Evolutionary conservation across 2,113 vertebrate species (phyloP).

Genomic region (Papio anubis): DNA sequence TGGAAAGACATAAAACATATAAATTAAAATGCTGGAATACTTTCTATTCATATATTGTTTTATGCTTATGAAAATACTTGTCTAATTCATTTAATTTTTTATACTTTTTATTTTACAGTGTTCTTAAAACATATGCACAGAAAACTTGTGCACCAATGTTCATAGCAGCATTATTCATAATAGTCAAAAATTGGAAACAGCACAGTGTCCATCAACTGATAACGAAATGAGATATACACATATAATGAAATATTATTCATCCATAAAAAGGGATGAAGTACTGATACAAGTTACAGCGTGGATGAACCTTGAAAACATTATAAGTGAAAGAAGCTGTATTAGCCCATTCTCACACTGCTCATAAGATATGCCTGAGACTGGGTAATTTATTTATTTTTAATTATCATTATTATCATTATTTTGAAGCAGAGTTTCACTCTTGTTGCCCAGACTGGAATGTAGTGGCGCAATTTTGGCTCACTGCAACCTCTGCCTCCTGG

Average conservation of each 20-base stretch:
- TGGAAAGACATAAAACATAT: not conserved
- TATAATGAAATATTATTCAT: not conserved
- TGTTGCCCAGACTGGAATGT: too few species aligned
- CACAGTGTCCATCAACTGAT: not conserved
- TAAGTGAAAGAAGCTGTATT: not conserved
- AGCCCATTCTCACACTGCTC: too few species aligned
- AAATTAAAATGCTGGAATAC: not conserved
- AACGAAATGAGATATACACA: not conserved
- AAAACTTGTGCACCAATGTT: not conserved
- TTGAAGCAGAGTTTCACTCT: too few species aligned
- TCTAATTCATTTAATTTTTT: not conserved
- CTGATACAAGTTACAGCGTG: not conserved
- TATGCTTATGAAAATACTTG: not conserved
- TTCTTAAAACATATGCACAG: not conserved
- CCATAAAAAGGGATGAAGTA: not conserved
- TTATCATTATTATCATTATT: too few species aligned
- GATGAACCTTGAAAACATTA: not conserved
- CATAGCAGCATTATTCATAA: not conserved
- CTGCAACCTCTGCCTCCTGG: too few species aligned
- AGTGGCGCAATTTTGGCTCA: too few species aligned
- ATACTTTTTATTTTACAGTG: not conserved
- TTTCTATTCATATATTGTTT: conserved; percentile 10
- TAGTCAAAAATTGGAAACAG: not conserved
- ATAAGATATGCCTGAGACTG: too few species aligned
- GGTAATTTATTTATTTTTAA: too few species aligned